Percentiles rank a stretch among this genome's conserved stretches.
Conservation (phyloP, 1,140 invertebrate genomes). For the Calephelis nemesis region DNA sequence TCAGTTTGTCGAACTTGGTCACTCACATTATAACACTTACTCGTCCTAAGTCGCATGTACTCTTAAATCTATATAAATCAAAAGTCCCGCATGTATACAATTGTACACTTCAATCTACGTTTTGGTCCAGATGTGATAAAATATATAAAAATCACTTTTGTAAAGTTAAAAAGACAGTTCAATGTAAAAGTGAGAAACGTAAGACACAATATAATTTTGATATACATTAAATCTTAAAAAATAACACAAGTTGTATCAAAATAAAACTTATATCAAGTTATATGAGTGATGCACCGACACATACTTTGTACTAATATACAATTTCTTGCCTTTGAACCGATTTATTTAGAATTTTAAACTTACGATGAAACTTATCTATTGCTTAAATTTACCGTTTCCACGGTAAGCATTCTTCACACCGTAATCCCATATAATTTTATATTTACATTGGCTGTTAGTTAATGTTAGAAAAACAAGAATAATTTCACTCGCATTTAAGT, state of each 20-base stretch:
- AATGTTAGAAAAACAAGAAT: constrained; percentile 3
- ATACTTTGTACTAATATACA: constrained; percentile 75
- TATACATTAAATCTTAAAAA: constrained; percentile 43
- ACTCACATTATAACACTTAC: neutral
- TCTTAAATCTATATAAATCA: constrained; percentile 19
- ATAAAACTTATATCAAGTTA: constrained; percentile 56
- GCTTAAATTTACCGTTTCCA: constrained; percentile 42
- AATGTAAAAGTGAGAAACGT: neutral
- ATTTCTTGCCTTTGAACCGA: constrained; percentile 50
- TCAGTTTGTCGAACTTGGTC: neutral
- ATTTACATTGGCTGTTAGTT: constrained; percentile 24
- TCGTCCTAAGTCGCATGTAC: constrained; percentile 14
- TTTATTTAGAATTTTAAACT: constrained; percentile 55
- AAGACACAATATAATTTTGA: constrained; percentile 33
- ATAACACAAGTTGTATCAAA: constrained; percentile 62
- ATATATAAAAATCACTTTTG: constrained; percentile 2
- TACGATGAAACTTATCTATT: constrained; percentile 55
- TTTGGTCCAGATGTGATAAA: constrained; percentile 23
- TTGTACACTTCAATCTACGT: constrained; percentile 10
- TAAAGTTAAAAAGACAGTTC: neutral
- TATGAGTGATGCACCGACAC: constrained; percentile 31
- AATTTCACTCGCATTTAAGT: neutral
- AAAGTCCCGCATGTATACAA: constrained; percentile 5
- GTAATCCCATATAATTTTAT: constrained; percentile 10
- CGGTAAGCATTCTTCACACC: neutral